Evolutionary conservation across 2,113 vertebrate species (phyloP), one percentile per base, ranked within the genome.

Genomic region (Synchiropus splendidus): DNA sequence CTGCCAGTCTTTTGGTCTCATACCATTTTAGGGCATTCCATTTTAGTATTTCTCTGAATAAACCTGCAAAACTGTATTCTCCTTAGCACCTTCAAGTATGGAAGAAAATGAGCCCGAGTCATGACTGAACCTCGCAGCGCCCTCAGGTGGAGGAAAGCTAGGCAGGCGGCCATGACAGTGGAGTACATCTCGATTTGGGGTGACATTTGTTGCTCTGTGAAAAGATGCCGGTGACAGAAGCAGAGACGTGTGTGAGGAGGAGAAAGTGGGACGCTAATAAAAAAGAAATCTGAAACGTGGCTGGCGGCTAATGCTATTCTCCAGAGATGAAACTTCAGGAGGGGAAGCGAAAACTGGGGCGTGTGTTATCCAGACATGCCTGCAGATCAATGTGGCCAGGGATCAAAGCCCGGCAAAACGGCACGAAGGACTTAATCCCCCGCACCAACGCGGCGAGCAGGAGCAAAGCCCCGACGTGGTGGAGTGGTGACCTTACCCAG

Each of bases 401-500:
- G 74, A 78, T 82, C 68, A 78, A 78, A 74, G 70, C 56, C 32
- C 57, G 32, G 51, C 51, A 74, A 72, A 70, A 71, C 48, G 56
- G 72, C 67, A 64, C 61, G 74, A 67, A 75, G 60, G 46, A 68
- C 64, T 48, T 71, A 67, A 73, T 78, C 68, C 48, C 18, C 31
- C 49, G 42, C 55, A 70, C 54, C 54, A 54, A 42, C 10, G 66
- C 54, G 71, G 55, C 59, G 42, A 55, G 72, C 55, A 52, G 39
- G n/a, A 49, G 39, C 6, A 15, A 61, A 45, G 54, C 45, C 45
- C 27, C 58, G 12, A 6, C n/a, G 27, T 42, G 46, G 51, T 37
- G 51, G 53, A 36, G 12, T 12, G n/a, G 45, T 60, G 53, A 65
- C 32, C 74, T 88, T 76, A 98, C 93, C 94, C 94, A 95, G 61